Evolutionary conservation across 1,140 invertebrate species (phyloP).

Genomic region (Goniozus legneri): DNA sequence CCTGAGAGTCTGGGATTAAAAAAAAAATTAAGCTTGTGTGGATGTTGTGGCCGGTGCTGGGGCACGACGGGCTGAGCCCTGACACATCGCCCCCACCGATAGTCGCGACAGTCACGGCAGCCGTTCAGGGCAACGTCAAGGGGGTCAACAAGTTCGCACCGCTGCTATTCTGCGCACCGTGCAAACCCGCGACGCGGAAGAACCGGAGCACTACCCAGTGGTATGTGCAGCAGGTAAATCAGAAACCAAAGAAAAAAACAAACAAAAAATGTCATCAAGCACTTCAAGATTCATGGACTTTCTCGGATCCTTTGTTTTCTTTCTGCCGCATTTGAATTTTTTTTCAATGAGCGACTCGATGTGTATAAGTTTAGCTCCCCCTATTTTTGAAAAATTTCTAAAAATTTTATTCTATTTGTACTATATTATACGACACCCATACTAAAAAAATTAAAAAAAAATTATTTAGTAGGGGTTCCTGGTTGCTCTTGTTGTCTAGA

Average conservation of each 20-base stretch:
- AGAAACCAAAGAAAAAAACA: too few species aligned
- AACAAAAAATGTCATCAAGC: too few species aligned
- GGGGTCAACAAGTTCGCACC: conserved; percentile 45
- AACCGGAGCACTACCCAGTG: conserved; percentile 47
- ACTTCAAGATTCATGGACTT: too few species aligned
- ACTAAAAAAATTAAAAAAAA: too few species aligned
- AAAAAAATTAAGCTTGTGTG: too few species aligned
- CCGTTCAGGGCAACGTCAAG: conserved; percentile 22
- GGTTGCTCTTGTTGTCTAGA: too few species aligned
- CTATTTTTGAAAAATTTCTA: too few species aligned
- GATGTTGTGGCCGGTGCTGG: conserved; percentile 53
- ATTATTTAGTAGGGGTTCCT: too few species aligned
- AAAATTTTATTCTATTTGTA: neutral
- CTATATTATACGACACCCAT: neutral
- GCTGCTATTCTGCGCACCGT: conserved; percentile 46
- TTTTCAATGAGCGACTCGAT: neutral
- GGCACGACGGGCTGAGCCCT: conserved; percentile 50
- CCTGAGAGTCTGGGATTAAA: conserved; percentile 14
- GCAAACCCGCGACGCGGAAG: conserved; percentile 29
- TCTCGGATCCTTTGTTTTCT: neutral
- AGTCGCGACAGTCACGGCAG: neutral
- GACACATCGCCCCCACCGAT: conserved; percentile 31
- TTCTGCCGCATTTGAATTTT: neutral
- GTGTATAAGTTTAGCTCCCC: neutral
- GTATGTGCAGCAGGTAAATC: conserved; percentile 54